A percentile compares a stretch with the other conserved stretches of the same genome.
phyloP scores from a whole-genome alignment of 1,140 invertebrate species.

The Notospermus geniculatus region DNA sequence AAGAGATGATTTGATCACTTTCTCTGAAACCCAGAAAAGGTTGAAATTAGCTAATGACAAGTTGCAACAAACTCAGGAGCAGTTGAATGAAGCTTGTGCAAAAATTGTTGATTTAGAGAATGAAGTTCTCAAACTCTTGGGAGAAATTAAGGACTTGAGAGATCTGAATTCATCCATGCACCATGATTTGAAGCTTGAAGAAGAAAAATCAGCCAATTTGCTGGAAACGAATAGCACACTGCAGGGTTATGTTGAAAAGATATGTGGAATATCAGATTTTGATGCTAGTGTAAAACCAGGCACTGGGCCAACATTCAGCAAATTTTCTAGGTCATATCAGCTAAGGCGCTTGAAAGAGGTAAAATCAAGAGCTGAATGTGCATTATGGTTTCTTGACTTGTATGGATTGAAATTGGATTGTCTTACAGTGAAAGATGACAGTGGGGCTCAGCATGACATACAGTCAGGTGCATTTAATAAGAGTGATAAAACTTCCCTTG shows the following conservation, averaged over 20 bases:
- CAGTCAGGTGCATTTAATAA: background rate
- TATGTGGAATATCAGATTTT: background rate
- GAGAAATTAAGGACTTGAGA: background rate
- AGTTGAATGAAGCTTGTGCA: too few relatives aligned
- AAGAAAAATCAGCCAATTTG: background rate
- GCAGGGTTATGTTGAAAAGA: background rate
- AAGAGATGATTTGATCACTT: too few relatives aligned
- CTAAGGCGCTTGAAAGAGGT: slow-evolving; percentile 4
- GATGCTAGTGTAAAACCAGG: background rate
- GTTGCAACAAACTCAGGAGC: too few relatives aligned
- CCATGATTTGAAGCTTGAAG: background rate
- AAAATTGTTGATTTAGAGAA: background rate
- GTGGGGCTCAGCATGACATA: background rate
- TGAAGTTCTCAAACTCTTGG: background rate
- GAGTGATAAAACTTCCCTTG: background rate
- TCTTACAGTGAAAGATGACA: background rate
- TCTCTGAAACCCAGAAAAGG: too few relatives aligned
- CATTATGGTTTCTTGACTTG: slow-evolving; percentile 1
- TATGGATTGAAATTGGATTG: slow-evolving; percentile 3
- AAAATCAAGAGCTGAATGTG: slow-evolving; percentile 5
- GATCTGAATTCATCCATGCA: background rate
- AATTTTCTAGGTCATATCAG: slow-evolving; percentile 4
- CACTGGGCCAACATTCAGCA: background rate
- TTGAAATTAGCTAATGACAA: too few relatives aligned
- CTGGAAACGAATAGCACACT: background rate